Base-by-base conservation (phyloP, 2,888 invertebrate genomes). In the Meiosimyza decipiens region DNA sequence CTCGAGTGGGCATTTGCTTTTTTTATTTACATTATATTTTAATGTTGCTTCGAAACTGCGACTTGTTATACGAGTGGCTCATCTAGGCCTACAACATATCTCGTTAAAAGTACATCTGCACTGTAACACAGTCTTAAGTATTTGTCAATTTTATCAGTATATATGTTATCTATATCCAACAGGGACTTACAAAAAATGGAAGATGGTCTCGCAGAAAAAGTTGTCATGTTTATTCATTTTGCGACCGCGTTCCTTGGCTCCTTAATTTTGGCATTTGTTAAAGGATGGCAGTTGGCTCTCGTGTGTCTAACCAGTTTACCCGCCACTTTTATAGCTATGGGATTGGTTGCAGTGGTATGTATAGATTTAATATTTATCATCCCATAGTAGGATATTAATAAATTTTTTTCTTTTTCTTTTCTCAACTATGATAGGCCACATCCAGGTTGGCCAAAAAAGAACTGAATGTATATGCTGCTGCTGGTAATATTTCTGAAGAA, bases 201-300 rank as follows among this genome's bases (percentile, higher is more conserved):
- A 86, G 94, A 94, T 77, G 95, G 95, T 12, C 90, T 95, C 57
- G 95, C 94, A 0, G 95, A 95, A 83, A 95, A 95, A 83, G 88
- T 94, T 50, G 91, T 92, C 0, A 91, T 92, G 76, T 93, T 94
- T 80, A 82, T 92, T 6, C 92, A 92, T 83, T 93, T 91, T 83
- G 89, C 93, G 77, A 87, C 92, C 0, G 89, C 92, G 0, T 93
- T 93, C 81, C 71, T 93, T 11, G 90, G 92, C 18, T 91, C 92
- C 0, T 83, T 95, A n/a, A 87, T 91, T 3, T 89, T 94, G 84
- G 94, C 94, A 0, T 90, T 95, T 70, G 82, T 90, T 2, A 91
- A 91, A 81, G 95, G 95, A 11, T 96, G 95, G 95, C 90, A 94
- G 82, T 85, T 96, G 55, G 92, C 95, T 0, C 87, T 95, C 12